Conservation (phyloP, 2,797 vertebrate species). For the Atherinosoma microstoma region DNA sequence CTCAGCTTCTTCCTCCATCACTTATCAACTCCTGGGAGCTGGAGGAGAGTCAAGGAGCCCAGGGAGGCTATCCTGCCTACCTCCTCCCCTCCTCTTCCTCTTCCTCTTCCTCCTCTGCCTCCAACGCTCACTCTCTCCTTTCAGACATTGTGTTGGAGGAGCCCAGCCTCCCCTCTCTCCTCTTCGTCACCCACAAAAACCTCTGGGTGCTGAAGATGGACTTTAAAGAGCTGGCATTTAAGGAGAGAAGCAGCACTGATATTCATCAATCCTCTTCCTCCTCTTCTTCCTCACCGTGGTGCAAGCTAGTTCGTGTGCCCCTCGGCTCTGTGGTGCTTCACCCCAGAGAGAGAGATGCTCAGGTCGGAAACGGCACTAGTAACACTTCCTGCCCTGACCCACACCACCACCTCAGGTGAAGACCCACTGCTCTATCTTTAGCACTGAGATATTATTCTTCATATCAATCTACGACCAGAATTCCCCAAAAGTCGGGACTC, state of each 20-base stretch:
- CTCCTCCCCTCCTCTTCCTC: conserved; percentile 67
- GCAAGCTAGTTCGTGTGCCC: conserved; percentile 85
- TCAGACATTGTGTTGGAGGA: conserved; percentile 73
- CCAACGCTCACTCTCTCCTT: conserved; percentile 65
- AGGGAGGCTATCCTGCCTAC: conserved; percentile 87
- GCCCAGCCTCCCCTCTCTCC: conserved; percentile 83
- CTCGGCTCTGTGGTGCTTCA: conserved; percentile 88
- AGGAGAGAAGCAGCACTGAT: conserved; percentile 43
- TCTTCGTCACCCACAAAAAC: conserved; percentile 90
- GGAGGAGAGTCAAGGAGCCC: conserved; percentile 84
- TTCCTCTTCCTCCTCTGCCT: conserved; percentile 1
- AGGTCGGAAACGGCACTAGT: neutral
- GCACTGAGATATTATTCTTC: neutral
- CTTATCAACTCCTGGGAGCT: conserved; percentile 90
- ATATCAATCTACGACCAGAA: too few relatives aligned
- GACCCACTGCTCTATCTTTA: neutral
- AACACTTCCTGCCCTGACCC: conserved; percentile 35
- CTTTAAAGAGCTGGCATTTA: conserved; percentile 79
- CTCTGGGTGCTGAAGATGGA: conserved; percentile 90
- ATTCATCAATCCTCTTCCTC: conserved; percentile 63
- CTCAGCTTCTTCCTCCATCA: conserved; percentile 86
- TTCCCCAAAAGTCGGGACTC: too few relatives aligned
- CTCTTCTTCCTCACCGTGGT: conserved; percentile 60
- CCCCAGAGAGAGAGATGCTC: conserved; percentile 74
- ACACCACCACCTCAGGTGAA: conserved; percentile 61